Base-by-base conservation (phyloP, 2,797 vertebrate species). In the Falco biarmicus region DNA sequence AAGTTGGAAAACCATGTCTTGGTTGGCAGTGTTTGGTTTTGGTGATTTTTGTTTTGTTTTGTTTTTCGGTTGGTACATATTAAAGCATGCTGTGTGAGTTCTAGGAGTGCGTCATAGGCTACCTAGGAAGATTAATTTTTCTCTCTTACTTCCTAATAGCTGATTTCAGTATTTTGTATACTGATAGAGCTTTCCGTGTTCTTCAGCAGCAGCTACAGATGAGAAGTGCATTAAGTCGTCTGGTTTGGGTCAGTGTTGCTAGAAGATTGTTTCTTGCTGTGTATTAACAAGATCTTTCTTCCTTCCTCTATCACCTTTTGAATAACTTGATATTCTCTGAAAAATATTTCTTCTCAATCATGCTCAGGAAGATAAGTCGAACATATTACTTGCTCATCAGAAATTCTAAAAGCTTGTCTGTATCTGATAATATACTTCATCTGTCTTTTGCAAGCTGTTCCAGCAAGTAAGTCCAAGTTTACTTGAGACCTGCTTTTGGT, bases 61-160 rank as follows among this genome's bases (percentile, higher is more conserved):
- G 11, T 37, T 37, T n/a, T 31, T 25, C 29, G 32, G 1, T 75
- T 45, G 37, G 9, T 24, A 6, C 1, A 0, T 60, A 25, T 66
- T 64, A 59, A 90, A 39, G 21, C 31, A 32, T 43, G 16, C 15
- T 13, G 5, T 68, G 4, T 29, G 3, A 32, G 9, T 76, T 84
- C 41, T 83, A 70, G 15, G 28, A 50, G 15, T 20, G 12, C 39
- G 56, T 50, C 6, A 1, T 41, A 37, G 66, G 7, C 47, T 95
- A 32, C 34, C 34, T 84, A 45, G 48, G 54, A 88, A 56, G n/a
- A 48, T 26, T 4, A 45, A 1, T 2, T 73, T 88, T 74, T 82
- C 39, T 32, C 31, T 93, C 24, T 68, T 84, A 8, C 13, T 74
- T 88, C 39, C 31, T 47, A 43, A 21, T 47, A 77, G 19, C 15